Base-by-base conservation (phyloP, 2,888 invertebrate genomes). In the Drosophila austrosaltans region DNA sequence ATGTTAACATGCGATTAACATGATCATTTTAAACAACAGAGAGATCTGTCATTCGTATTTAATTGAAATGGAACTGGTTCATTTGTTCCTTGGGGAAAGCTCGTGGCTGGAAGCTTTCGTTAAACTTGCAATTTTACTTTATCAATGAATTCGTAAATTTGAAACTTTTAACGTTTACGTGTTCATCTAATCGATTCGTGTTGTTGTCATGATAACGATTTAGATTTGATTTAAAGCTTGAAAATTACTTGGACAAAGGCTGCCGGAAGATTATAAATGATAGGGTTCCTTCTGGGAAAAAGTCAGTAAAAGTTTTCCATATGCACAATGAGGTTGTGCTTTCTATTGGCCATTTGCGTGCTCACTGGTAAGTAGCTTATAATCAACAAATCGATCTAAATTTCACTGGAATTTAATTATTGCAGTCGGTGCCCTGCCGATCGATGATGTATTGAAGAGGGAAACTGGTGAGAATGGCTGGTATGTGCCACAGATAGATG, bases 391-490 rank as follows among this genome's bases (percentile, higher is more conserved):
- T 10, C 48, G 20, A n/a, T 48, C 39, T 54, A 1, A n/a, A 6
- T 1, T 36, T 36, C 2, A 36, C 12, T 6, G 5, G 6, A 6
- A 22, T 42, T 63, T 7, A 3, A 12, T 8, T 56, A 44, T 22
- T 25, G 22, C 3, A 73, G 82, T 58, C 10, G 72, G 56, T 25
- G 75, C 88, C 5, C 53, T 75, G 66, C 77, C 81, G 40, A 60
- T 83, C 30, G 66, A 69, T 42, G 83, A 80, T 8, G 61, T 53
- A 7, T 16, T 64, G 7, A 42, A 32, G 20, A 71, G 71, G 8
- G 63, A 74, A 10, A 75, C 73, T n/a, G 87, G 89, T 16, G 60
- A 54, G 3, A 77, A 89, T 58, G 89, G 90, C n/a, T 87, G 79
- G 83, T 80, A 54, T 65, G 88, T 90, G 48, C 89, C 89, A 0